A percentile compares a stretch with the other conserved stretches of the same genome.
These are phyloP conservation scores for Merluccius polli DNA, from an alignment of 2,797 vertebrate species.

Conservation along the genomic window DNA sequence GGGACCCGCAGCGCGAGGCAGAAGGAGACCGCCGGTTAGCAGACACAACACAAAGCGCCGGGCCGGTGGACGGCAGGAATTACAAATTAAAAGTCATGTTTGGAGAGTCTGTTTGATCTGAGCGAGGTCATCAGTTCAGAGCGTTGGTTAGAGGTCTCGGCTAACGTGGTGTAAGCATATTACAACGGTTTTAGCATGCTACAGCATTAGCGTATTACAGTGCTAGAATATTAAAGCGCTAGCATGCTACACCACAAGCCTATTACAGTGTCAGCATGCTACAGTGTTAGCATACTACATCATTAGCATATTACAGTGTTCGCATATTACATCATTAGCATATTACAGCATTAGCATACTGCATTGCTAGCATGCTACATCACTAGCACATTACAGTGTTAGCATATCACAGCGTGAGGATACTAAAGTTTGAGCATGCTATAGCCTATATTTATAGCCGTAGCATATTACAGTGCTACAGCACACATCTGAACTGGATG, in stretches of 20 bases:
- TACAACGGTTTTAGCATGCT: neutral
- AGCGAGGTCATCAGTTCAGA: constrained; percentile 16
- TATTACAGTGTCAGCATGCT: neutral
- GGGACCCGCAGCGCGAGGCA: neutral
- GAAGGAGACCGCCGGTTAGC: neutral
- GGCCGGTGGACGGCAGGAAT: constrained; percentile 33
- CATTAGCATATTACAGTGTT: neutral
- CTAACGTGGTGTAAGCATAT: neutral
- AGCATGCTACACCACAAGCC: neutral
- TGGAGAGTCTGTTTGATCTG: constrained; percentile 52
- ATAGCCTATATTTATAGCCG: constrained; percentile 22
- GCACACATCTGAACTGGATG: constrained; percentile 6
- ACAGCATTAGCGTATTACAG: neutral
- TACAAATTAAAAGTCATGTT: constrained; percentile 52
- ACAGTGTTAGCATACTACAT: neutral
- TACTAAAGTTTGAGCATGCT: too few relatives aligned
- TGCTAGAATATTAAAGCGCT: neutral
- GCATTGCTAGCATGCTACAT: too few relatives aligned
- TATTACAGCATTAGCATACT: too few relatives aligned
- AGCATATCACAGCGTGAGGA: too few relatives aligned
- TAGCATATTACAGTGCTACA: neutral
- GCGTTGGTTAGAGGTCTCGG: constrained; percentile 23
- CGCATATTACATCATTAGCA: too few relatives aligned
- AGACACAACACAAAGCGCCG: constrained; percentile 18
- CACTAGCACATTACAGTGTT: too few relatives aligned